phyloP scores from a whole-genome alignment of 2,113 vertebrate species.

The Scytalopus superciliaris region DNA sequence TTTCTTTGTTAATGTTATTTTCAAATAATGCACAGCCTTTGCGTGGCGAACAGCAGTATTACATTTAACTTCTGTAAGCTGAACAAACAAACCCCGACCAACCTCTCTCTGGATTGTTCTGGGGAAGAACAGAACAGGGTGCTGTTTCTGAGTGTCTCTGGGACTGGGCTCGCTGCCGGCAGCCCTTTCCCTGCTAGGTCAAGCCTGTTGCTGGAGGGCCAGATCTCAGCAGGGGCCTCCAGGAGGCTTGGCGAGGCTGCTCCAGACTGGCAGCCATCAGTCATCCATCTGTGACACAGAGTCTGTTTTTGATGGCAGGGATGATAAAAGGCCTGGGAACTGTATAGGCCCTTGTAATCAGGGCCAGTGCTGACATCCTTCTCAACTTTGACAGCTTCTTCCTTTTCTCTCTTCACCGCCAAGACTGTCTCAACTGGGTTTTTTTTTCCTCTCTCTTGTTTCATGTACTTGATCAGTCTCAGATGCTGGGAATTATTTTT shows the following conservation, averaged over 20 bases:
- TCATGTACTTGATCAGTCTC: slow-evolving; percentile 92
- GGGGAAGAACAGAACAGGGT: slow-evolving; percentile 52
- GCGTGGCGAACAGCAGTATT: slow-evolving; percentile 43
- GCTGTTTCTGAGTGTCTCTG: slow-evolving; percentile 76
- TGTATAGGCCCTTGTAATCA: slow-evolving; percentile 91
- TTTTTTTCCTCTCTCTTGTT: slow-evolving; percentile 75
- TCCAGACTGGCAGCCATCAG: slow-evolving; percentile 86
- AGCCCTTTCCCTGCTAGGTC: slow-evolving; percentile 75
- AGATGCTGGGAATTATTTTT: slow-evolving; percentile 90
- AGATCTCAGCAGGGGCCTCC: slow-evolving; percentile 71
- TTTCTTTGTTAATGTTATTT: not conserved
- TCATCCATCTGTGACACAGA: slow-evolving; percentile 75
- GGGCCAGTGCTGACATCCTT: slow-evolving; percentile 95
- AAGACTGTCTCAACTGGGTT: slow-evolving; percentile 78
- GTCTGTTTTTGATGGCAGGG: slow-evolving; percentile 80
- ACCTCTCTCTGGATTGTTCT: slow-evolving; percentile 37
- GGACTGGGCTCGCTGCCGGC: slow-evolving; percentile 75
- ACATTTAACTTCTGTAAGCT: slow-evolving; percentile 54
- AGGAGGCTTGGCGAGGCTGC: slow-evolving; percentile 62
- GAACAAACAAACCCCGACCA: slow-evolving; percentile 65
- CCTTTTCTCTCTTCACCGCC: slow-evolving; percentile 87
- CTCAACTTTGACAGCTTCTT: slow-evolving; percentile 94
- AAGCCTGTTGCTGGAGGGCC: slow-evolving; percentile 69
- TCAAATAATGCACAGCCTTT: slow-evolving; percentile 12
- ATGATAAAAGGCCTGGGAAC: slow-evolving; percentile 94